Evolutionary conservation across 2,888 invertebrate genomes (phyloP).

Genomic region (Pogonocherus hispidulus): DNA sequence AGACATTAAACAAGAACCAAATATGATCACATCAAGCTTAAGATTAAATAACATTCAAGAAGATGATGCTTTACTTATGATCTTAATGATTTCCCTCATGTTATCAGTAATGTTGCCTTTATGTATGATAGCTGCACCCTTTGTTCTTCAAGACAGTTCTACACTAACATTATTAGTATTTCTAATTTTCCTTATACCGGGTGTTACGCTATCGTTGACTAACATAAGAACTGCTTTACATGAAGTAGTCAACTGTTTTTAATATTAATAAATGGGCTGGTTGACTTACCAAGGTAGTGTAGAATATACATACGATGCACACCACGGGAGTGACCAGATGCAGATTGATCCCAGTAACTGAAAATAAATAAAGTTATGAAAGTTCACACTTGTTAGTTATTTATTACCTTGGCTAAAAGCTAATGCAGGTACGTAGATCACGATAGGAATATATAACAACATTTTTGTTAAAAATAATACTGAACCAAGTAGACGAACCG

Average conservation of each 20-base stretch:
- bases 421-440: conserved; percentile 89
- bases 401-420: conserved; percentile 84
- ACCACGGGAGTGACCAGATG: conserved; percentile 85
- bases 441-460: conserved; percentile 85
- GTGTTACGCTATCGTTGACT: conserved; percentile 47
- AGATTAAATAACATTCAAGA: conserved; percentile 43
- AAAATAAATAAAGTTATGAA: conserved; percentile 56
- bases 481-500: conserved; percentile 79
- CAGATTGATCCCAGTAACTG: conserved; percentile 86
- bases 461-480: conserved; percentile 80
- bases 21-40: background rate
- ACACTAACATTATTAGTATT: conserved; percentile 24
- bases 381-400: conserved; percentile 29
- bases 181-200: conserved; percentile 45
- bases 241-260: conserved; percentile 17
- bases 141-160: conserved; percentile 52
- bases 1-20: background rate
- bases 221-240: conserved; percentile 51
- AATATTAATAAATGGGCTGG: background rate
- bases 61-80: conserved; percentile 54
- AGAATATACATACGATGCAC: conserved; percentile 91
- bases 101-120: conserved; percentile 55
- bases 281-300: conserved; percentile 87
- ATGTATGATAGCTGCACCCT: conserved; percentile 53
- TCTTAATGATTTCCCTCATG: conserved; percentile 54